Evolutionary conservation across 2,113 vertebrate genomes (phyloP).

Genomic region (Poeciliopsis turrubarensis): DNA sequence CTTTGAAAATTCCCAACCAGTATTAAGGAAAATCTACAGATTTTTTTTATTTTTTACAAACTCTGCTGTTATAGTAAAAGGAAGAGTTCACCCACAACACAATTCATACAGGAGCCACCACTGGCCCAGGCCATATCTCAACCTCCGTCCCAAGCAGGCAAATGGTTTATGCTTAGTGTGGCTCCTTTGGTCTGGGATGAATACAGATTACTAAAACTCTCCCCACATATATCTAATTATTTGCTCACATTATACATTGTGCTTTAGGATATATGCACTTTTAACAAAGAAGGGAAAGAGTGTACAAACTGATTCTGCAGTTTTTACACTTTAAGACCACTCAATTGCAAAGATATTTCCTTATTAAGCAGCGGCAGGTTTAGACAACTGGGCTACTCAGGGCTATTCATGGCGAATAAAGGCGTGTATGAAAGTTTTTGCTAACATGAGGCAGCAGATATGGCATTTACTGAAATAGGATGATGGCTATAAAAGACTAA

Average conservation of each 20-base stretch:
- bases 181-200: slow-evolving; percentile 47
- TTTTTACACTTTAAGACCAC: slow-evolving; percentile 78
- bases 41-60: not conserved
- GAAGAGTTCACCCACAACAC: too few species aligned
- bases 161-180: slow-evolving; percentile 64
- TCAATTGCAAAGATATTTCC: slow-evolving; percentile 81
- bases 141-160: slow-evolving; percentile 70
- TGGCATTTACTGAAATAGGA: slow-evolving; percentile 34
- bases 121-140: slow-evolving; percentile 61
- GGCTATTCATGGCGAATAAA: slow-evolving; percentile 53
- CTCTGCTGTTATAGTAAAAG: not conserved
- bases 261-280: slow-evolving; percentile 23
- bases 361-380: slow-evolving; percentile 79
- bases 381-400: slow-evolving; percentile 77
- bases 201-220: slow-evolving; percentile 46
- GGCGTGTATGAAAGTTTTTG: slow-evolving; percentile 45
- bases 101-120: too few species aligned
- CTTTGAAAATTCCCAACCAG: not conserved
- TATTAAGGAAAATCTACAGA: not conserved
- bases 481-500: slow-evolving; percentile 23
- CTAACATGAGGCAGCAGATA: slow-evolving; percentile 26
- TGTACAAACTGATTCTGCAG: slow-evolving; percentile 70
- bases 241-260: slow-evolving; percentile 37
- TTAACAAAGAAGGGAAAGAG: slow-evolving; percentile 52
- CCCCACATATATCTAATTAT: slow-evolving; percentile 39